Evolutionary conservation across 2,797 vertebrate genomes (phyloP).

Genomic region (Pogonophryne albipinna): DNA sequence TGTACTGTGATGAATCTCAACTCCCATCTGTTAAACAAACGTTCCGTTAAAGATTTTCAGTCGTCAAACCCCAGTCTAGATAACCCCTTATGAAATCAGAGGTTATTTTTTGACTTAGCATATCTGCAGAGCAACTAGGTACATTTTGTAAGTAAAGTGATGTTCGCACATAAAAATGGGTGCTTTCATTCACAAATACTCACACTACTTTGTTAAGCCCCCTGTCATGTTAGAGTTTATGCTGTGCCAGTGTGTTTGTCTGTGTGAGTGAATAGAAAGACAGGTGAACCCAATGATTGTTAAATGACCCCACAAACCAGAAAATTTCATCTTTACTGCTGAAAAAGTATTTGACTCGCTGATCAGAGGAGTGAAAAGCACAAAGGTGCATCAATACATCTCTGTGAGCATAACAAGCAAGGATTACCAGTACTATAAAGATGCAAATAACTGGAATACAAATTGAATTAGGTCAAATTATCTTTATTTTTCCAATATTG

Average conservation of each 20-base stretch:
- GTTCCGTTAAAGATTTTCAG: not conserved
- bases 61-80: not conserved
- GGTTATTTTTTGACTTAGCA: not conserved
- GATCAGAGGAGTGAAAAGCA: constrained; percentile 2
- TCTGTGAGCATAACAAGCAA: not conserved
- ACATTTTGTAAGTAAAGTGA: not conserved
- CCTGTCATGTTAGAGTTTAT: not conserved
- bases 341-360: not conserved
- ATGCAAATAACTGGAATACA: not conserved
- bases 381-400: constrained; percentile 40
- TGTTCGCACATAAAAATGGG: not conserved
- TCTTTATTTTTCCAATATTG: constrained; percentile 24
- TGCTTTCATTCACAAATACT: not conserved
- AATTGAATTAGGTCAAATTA: not conserved
- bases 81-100: constrained; percentile 3
- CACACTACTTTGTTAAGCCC: not conserved
- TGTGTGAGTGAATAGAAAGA: not conserved
- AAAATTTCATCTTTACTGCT: constrained; percentile 1
- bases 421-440: not conserved
- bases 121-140: not conserved
- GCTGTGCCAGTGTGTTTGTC: not conserved
- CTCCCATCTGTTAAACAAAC: not conserved
- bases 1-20: not conserved
- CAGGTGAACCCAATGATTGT: not conserved
- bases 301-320: not conserved